Percentiles rank a stretch among this genome's conserved stretches.
phyloP scores from a whole-genome alignment of 2,888 invertebrate genomes.

The Ditula angustiorana region DNA sequence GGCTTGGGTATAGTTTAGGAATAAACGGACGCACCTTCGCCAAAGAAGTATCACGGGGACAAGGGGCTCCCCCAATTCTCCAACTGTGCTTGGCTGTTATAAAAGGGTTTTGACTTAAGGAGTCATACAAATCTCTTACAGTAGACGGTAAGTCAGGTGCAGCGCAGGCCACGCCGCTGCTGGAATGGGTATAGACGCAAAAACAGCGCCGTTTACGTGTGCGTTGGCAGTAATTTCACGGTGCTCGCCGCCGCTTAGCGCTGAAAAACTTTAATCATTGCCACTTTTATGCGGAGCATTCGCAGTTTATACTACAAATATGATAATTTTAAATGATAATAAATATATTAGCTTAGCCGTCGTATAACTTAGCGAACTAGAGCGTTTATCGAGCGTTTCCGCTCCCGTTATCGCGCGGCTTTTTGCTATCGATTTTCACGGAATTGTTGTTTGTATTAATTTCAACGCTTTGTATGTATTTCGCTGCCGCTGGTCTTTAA shows the following conservation, averaged over 20 bases:
- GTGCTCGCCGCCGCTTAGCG: constrained; percentile 57
- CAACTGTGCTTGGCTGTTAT: too few relatives aligned
- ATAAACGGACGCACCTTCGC: too few relatives aligned
- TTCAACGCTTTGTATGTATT: constrained; percentile 54
- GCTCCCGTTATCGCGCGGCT: constrained; percentile 62
- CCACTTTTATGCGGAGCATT: constrained; percentile 61
- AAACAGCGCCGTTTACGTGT: constrained; percentile 49
- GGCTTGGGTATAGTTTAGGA: too few relatives aligned
- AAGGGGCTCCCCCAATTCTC: too few relatives aligned
- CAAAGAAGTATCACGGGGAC: too few relatives aligned
- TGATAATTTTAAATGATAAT: constrained; percentile 72
- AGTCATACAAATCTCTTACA: too few relatives aligned
- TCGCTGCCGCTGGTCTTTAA: constrained; percentile 60
- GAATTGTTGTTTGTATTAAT: constrained; percentile 63
- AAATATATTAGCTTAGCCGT: constrained; percentile 63
- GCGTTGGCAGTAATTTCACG: constrained; percentile 72
- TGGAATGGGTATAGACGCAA: constrained; percentile 41
- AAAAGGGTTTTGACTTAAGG: too few relatives aligned
- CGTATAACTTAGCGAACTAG: constrained; percentile 55
- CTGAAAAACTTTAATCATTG: constrained; percentile 71
- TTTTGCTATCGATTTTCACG: constrained; percentile 68
- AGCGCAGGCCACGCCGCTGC: too few relatives aligned
- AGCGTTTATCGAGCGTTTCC: constrained; percentile 76
- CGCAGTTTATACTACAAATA: constrained; percentile 68
- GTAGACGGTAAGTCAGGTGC: too few relatives aligned